phyloP scores from a whole-genome alignment of 2,113 vertebrate genomes.

The Antechinus flavipes region DNA sequence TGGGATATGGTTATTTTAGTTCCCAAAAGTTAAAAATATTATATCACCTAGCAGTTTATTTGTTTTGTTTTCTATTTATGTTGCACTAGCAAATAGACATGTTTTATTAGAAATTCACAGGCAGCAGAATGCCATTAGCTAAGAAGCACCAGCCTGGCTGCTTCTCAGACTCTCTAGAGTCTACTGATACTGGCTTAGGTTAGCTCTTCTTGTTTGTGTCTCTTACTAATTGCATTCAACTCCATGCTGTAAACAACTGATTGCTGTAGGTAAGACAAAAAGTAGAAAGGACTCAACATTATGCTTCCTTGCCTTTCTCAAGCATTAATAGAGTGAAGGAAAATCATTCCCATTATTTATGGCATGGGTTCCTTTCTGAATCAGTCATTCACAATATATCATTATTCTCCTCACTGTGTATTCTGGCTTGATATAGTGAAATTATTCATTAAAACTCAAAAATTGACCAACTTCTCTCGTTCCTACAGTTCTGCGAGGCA shows the following conservation, averaged over 20 bases:
- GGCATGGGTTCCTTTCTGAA: not conserved
- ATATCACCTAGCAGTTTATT: not conserved
- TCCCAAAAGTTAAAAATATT: not conserved
- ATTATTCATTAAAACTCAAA: not conserved
- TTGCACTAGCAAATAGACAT: not conserved
- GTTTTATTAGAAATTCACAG: not conserved
- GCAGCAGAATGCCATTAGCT: not conserved
- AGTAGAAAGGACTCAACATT: not conserved
- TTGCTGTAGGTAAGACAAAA: not conserved
- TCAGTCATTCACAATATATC: not conserved
- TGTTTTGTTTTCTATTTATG: not conserved
- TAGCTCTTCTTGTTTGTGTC: not conserved
- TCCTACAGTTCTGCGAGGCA: not conserved
- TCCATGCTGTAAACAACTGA: not conserved
- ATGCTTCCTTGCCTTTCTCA: not conserved
- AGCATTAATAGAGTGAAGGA: not conserved
- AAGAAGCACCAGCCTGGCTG: not conserved
- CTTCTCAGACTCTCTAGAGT: not conserved
- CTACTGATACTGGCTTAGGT: not conserved
- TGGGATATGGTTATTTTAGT: not conserved
- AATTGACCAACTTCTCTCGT: not conserved
- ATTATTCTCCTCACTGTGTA: not conserved
- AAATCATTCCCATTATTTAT: not conserved
- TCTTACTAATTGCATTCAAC: not conserved
- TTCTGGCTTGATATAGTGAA: not conserved